Evolutionary conservation across 64 coral and sea anemone species (phyloP), one percentile per base, ranked within the genome.

Genomic region (Catalaphyllia jardinei): DNA sequence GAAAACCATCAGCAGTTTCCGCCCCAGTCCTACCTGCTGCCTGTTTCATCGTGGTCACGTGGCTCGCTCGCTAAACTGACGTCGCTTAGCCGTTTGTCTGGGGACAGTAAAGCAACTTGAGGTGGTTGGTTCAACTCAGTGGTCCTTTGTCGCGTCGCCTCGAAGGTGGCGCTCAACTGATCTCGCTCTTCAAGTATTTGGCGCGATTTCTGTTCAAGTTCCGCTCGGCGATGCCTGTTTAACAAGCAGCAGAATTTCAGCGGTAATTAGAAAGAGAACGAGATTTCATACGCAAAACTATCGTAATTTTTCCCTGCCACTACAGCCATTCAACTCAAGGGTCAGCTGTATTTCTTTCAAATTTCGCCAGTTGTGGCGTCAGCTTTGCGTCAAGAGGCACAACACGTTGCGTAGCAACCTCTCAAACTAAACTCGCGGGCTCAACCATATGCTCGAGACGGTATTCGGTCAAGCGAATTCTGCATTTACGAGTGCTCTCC

Each of bases 121-220:
- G 94, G 86, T 35, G 91, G 29, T 10, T 87, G 90, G 2, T 92
- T 88, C 88, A 96, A 78, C 57, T 92, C 87, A 8, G 94, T 79
- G 17, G 90, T 96, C 22, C 94, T 82, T 67, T 84, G 69, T 64
- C 90, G 86, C 11, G 91, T 91, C 33, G 94, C 94, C 59, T 96
- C 88, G 76, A 90, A 96, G 14, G 91, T 73, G 15, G 94, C 91
- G 49, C 74, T 96, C 50, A 96, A 80, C 67, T 90, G 83, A 38
- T 96, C 91, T n/a, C 94, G 82, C 77, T 96, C 94, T 31, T 96
- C 82, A 27, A 96, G 74, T 24, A 96, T 76, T 67, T 93, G 94
- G 10, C 91, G 88, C 19, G 94, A 96, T 86, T 90, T 96, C 42
- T 91, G 71, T 52, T 96, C 94, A 4, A 96, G 83, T 77, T 96